These are phyloP conservation scores for Opisthograptis luteolata DNA, from an alignment of 2,888 invertebrate species.

Conservation along the genomic window DNA sequence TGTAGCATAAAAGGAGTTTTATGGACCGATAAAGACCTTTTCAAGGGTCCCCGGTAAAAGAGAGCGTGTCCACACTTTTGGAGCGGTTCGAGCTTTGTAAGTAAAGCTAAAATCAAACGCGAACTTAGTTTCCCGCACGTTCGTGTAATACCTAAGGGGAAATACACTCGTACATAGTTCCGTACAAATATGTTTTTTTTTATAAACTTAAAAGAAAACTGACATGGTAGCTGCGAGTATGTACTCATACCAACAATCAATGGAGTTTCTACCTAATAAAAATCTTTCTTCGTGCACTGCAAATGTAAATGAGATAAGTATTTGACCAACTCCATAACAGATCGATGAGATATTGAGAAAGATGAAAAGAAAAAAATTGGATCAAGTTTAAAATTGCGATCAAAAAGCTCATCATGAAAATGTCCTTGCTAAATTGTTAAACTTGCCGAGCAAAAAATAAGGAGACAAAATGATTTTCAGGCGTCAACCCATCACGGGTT, in stretches of 20 bases:
- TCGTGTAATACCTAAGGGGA: constrained; percentile 2
- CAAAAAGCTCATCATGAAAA: constrained; percentile 23
- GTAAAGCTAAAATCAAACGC: constrained; percentile 33
- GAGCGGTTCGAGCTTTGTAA: constrained; percentile 26
- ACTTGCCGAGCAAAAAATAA: constrained; percentile 21
- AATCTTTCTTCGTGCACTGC: no score
- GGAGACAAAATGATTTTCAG: constrained; percentile 25
- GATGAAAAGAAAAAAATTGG: constrained; percentile 13
- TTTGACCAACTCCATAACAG: no score
- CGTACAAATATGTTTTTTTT: no score
- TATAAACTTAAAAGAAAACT: no score
- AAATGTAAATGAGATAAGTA: no score
- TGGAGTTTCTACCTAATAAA: no score
- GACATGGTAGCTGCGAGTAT: no score
- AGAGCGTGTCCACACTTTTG: constrained; percentile 41
- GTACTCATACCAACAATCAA: no score
- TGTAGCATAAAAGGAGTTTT: constrained; percentile 78
- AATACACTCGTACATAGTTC: no score
- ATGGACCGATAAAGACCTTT: constrained; percentile 79
- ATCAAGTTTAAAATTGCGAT: constrained; percentile 17
- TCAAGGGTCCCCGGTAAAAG: constrained; percentile 66
- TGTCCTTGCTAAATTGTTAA: constrained; percentile 17
- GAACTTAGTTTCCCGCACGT: constrained; percentile 13
- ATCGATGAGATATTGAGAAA: no score
- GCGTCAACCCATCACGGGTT: constrained; percentile 26